Base-by-base conservation (phyloP, 2,113 vertebrate genomes). In the Leptosomus discolor region DNA sequence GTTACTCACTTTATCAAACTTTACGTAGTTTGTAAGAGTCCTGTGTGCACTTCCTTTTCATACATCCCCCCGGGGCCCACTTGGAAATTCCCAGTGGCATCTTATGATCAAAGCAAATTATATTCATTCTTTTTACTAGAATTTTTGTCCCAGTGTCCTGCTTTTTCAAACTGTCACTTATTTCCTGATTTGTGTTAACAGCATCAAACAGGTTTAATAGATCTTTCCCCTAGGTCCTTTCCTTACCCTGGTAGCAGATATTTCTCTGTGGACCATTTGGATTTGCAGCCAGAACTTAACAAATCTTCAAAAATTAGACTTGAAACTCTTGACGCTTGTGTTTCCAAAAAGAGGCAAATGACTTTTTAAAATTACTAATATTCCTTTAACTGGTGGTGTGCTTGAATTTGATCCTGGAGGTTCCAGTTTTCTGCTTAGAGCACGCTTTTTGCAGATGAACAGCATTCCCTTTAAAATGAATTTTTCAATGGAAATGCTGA, bases 401-500 rank as follows among this genome's bases (percentile, higher is more conserved):
- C 32, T 91, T 26, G 4, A 84, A 32, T 92, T 76, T 86, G 50
- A 85, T 96, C 29, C 37, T 46, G 64, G 74, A 78, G 71, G n/a
- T 88, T 86, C 45, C 60, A 4, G 2, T 86, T 95, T 97, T 94
- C 86, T 96, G 93, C 93, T 94, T 95, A 91, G 92, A 95, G 50
- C 30, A 90, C 39, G 53, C 54, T 89, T 94, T 94, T 78, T 90
- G 92, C 85, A 97, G 80, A 93, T 91, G 91, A 97, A 11, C 60
- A 85, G 51, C 69, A 64, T 75, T 95, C 53, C 90, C 57, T 91
- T 94, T 91, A 94, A 96, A 97, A 92, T 34, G 79, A 90, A 43
- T 20, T n/a, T 94, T 87, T 91, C 71, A 86, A 64, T 84, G 78
- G 92, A 97, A 97, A 70, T 97, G 84, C 86, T 97, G 77, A 97